Evolutionary conservation across 2,888 invertebrate species (phyloP).

Genomic region (Pollenia amentaria): DNA sequence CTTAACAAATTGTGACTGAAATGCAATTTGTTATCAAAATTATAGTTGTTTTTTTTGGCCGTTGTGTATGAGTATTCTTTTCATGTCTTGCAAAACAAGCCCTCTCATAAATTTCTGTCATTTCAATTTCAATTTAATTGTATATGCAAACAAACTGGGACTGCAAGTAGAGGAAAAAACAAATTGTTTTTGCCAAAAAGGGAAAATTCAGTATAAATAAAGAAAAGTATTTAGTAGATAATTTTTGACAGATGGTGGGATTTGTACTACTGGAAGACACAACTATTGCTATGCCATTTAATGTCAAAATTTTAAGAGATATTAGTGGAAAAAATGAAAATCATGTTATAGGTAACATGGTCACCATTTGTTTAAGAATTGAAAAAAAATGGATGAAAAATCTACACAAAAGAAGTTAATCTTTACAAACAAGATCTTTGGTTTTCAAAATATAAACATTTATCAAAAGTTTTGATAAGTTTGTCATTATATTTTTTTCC

Average conservation of each 20-base stretch:
- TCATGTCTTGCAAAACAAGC: conserved; percentile 64
- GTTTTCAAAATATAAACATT: conserved; percentile 43
- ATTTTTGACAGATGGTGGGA: conserved; percentile 72
- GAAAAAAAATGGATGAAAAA: neutral
- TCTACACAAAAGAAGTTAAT: neutral
- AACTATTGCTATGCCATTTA: conserved; percentile 62
- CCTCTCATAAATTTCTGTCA: conserved; percentile 71
- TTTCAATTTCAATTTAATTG: conserved; percentile 67
- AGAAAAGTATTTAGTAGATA: conserved; percentile 65
- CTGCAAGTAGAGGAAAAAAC: conserved; percentile 14
- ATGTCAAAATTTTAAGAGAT: conserved; percentile 47
- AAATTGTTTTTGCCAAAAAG: conserved; percentile 34
- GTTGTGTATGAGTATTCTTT: conserved; percentile 44
- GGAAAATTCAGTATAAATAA: conserved; percentile 54
- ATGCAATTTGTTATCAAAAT: conserved; percentile 62
- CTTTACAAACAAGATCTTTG: conserved; percentile 16
- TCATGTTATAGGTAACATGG: conserved; percentile 67
- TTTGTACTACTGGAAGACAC: conserved; percentile 16
- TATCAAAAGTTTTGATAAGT: conserved; percentile 13
- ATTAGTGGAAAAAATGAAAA: conserved; percentile 11
- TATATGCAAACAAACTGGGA: conserved; percentile 55
- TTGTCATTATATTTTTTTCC: neutral
- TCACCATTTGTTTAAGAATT: conserved; percentile 64
- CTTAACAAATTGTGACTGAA: conserved; percentile 36
- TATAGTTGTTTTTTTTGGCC: neutral